Evolutionary conservation across 37 sponge, comb jelly and placozoan genomes (phyloP), one percentile per base, ranked within the genome.

Genomic region (Trichoplax adhaerens): DNA sequence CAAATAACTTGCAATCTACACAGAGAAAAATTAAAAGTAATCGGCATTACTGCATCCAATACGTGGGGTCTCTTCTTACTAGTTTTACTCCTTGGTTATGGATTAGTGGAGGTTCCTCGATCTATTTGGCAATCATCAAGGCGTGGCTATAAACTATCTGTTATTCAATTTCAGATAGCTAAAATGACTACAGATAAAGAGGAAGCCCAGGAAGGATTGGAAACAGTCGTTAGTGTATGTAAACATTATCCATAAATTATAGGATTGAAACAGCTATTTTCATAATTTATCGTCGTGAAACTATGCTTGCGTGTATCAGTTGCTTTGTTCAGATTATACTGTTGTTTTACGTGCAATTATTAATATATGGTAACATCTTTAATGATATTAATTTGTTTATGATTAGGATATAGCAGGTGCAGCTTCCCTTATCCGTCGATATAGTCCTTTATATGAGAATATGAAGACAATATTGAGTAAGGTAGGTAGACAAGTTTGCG

Each of bases 51-150:
- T 49, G 89, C 89, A 1, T 82, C 84, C 72, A 95, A 95, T 81
- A 87, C 89, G n/a, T 95, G 98, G 98, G 98, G 93, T 0, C 80
- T 95, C 71, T 64, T 95, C 7, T 80, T 95, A 53, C 81, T 95
- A 7, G 83, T 90, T 2, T 57, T 95, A 10, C 85, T 95, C 7
- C 79, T 95, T 52, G 98, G 98, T 2, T 95, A 95, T 68, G 98
- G 98, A 0, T 60, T 95, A 51, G 98, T 95, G 58, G 92, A 95
- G 81, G 81, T 94, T 54, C 6, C 57, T 5, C 46, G 66, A 1
- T 54, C 61, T 0, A 66, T 90, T 62, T 82, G 83, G 81, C 60
- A 87, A 55, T 75, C 81, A 6, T 77, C 88, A 1, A 64, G 81
- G n/a, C 51, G 73, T 53, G 67, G 57, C 52, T 81, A 80, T 71